Base-by-base conservation (phyloP, 92 coral and sea anemone species). In the Metridium senile region DNA sequence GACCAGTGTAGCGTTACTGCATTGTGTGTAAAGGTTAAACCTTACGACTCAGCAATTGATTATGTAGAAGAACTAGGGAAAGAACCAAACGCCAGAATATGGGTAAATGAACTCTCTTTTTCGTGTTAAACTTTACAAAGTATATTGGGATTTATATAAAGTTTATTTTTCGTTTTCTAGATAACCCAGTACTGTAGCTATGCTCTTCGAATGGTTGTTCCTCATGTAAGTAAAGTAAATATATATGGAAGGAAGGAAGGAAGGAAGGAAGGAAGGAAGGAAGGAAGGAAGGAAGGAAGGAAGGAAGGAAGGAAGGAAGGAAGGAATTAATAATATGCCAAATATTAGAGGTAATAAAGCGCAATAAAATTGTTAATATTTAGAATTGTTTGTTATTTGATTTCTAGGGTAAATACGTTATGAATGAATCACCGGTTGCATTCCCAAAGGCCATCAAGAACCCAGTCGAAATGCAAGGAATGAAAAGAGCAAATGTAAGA, bases 401-500 rank as follows among this genome's bases (percentile, higher is more conserved):
- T n/a, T n/a, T n/a, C n/a, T n/a, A 72, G 74, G 85, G 72, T 54
- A 64, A 32, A 45, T 79, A 56, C 33, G 23, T 89, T 23, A 68
- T 83, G 73, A 87, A 76, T 18, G 92, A 89, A 61, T 92, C 97
- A 8, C 99, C 99, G 9, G 84, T 95, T 34, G 88, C 96, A 6
- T 74, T 87, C 62, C 97, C 97, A 45, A 95, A 95, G 70, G 97
- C 97, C 9, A 33, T 92, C 47, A 95, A 95, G 70, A 95, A 95
- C 62, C 68, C 87, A 9, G 86, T 84, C 26, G 99, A 95, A 74
- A 80, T 95, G 21, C 81, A 74, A 66, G 99, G 99, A 81, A 92
- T 95, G 99, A 89, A 80, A 35, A 89, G 81, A 20, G 99, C 97
- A 34, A 93, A 95, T 31, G 99, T 95, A 71, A 79, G 98, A n/a